Base-by-base conservation (phyloP, 2,113 vertebrate genomes). In the Oplegnathus fasciatus region DNA sequence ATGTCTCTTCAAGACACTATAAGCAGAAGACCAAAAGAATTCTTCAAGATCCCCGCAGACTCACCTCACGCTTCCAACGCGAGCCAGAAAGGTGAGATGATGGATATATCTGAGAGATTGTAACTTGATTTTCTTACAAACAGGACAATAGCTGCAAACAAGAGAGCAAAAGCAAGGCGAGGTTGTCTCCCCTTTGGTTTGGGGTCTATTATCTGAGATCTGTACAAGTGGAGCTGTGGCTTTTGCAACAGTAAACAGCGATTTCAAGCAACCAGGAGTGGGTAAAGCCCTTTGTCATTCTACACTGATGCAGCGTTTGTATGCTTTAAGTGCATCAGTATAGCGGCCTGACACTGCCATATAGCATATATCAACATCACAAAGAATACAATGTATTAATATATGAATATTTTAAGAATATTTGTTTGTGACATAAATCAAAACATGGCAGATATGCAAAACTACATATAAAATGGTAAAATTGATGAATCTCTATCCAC, bases 1-100 rank as follows among this genome's bases (percentile, higher is more conserved):
- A 96, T 94, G 93, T 95, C 92, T 95, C 92, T 95, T 95, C 88
- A 96, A 93, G 93, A 91, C 15, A 82, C 92, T 90, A 89, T 86
- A 80, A 87, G 91, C 82, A 84, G 88, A 92, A 93, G 91, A 95
- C 92, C 92, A 95, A 93, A 95, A 94, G 92, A 87, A 86, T 91
- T 80, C 85, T 83, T 62, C 81, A 68, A 75, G 85, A 89, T 94
- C 94, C 95, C 96, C 70, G 86, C 92, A 93, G 94, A 92, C 91
- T 89, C 81, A 18, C 84, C 90, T 90, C 90, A 77, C 83, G 82
- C 90, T 89, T 93, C 88, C 89, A 92, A 55, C 86, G 46, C 26
- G 52, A 87, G 88, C 86, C 87, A 87, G 85, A 93, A 72, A 92
- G 91, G 74, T 77, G 78, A 87, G 93, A 90, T 94, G 95, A 95